A percentile compares a stretch with the other conserved stretches of the same genome.
These are phyloP conservation scores for Chrysoperla carnea DNA, from an alignment of 1,140 invertebrate species.

Conservation along the genomic window DNA sequence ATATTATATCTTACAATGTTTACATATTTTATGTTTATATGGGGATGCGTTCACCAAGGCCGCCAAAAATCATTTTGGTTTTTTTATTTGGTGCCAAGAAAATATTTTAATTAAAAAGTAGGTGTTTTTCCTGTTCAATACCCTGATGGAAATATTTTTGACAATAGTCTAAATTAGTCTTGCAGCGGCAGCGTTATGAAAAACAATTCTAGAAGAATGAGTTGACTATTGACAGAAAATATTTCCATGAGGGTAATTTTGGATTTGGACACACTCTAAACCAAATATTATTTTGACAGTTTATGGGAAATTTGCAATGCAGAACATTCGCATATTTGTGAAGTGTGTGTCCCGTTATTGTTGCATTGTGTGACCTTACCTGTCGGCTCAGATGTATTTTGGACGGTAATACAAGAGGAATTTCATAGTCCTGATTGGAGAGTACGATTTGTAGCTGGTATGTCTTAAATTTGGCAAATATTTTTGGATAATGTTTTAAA, in stretches of 20 bases:
- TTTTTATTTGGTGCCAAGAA: conserved; percentile 95
- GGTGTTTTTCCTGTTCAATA: conserved; percentile 21
- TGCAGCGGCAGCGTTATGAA: too few species aligned
- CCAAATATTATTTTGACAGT: conserved; percentile 30
- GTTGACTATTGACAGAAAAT: too few species aligned
- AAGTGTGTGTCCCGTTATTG: conserved; percentile 75
- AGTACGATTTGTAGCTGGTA: conserved; percentile 62
- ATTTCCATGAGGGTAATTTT: too few species aligned
- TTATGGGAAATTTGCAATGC: conserved; percentile 87
- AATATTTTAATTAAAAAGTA: conserved; percentile 90
- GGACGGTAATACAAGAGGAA: conserved; percentile 81
- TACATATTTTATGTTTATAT: conserved; percentile 83
- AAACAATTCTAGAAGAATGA: too few species aligned
- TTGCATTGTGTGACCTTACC: conserved; percentile 88
- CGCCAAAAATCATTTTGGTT: conserved; percentile 78
- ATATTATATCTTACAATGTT: conserved; percentile 81
- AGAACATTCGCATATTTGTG: conserved; percentile 83
- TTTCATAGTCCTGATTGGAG: conserved; percentile 85
- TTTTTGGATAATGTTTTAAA: not conserved
- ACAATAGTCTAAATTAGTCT: too few species aligned
- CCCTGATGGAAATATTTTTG: too few species aligned
- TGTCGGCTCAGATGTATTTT: conserved; percentile 85
- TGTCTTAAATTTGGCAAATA: not conserved
- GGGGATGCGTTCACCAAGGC: conserved; percentile 82
- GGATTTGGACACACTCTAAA: too few species aligned